Base-by-base conservation (phyloP, 2,888 invertebrate species). In the Unio pictorum region DNA sequence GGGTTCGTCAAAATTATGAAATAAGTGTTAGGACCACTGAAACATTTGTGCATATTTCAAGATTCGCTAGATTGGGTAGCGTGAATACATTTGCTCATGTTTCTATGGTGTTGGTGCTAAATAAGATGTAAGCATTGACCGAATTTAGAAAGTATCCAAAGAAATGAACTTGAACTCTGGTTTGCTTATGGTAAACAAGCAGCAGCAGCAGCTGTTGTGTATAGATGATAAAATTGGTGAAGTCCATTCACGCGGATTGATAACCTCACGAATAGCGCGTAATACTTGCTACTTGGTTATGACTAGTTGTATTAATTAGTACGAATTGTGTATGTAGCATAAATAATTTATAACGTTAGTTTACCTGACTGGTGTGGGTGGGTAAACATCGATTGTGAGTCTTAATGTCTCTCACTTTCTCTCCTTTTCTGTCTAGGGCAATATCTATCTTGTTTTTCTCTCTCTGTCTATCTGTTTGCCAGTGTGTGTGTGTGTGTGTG, bases 201-300 rank as follows among this genome's bases (percentile, higher is more conserved):
- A 55, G 8, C 69, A 71, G 18, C 60, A 69, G 0, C 71, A 74
- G 64, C 61, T 71, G n/a, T 74, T 68, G 74, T 56, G 71, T 30
- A 71, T 74, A 55, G 66, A 68, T 28, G 71, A 71, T 64, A 61
- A 68, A 57, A 17, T 45, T 45, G 11, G 45, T 11, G 45, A 11
- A 11, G 11, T 11, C 11, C 11, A 45, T 11, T 45, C 8, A 11
- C 45, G 11, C 8, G 45, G 45, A 45, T 45, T 45, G 45, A 11
- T 45, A 34, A 45, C 11, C 8, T 45, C 45, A 0, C 11, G 11
- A 45, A 11, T 2, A 45, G 45, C 11, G 1, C 11, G 45, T 11
- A 45, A 2, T 45, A 11, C 11, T 45, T 45, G 11, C 45, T 45
- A 45, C 45, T 45, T 11, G 11, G 45, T 45, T 45, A 45, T 45